Base-by-base conservation (phyloP, 92 coral and sea anemone species). In the Muricea muricata region DNA sequence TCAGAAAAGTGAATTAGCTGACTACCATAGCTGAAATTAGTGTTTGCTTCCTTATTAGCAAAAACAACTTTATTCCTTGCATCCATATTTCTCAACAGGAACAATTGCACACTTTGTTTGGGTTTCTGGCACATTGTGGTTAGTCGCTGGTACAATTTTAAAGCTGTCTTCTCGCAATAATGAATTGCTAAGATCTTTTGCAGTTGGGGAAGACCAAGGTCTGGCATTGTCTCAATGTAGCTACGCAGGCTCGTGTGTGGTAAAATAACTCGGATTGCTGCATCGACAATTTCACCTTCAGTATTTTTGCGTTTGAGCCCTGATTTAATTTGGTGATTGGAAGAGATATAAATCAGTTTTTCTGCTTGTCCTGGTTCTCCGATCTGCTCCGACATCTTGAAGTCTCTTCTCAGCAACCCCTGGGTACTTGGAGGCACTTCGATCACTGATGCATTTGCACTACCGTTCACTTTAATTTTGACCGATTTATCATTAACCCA, bases 21-120 rank as follows among this genome's bases (percentile, higher is more conserved):
- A 0, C 31, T 52, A 48, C 91, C 91, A 83, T 92, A 86, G 79
- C 75, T 89, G 57, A 85, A 86, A 63, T 91, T 91, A 28, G 93
- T 82, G 85, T 89, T 87, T 4, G 87, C 92, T 37, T 91, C 92
- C 78, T 84, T 91, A 55, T 92, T 91, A 54, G 94, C 90, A 37
- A 88, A 88, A 7, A 74, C 23, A 12, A 88, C 94, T 42, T 88
- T 85, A 75, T 91, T 84, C 21, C 89, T 84, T 82, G 79, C 74
- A 67, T 88, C 92, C 61, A 91, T 23, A 0, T 75, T 76, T 21
- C 86, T 71, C 65, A 84, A 76, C 21, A 91, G 37, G 71, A 88
- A 88, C 67, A 88, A 87, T 48, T 91, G 91, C 0, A 74, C 90
- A 13, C 72, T 79, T 71, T 86, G 75, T 23, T 68, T 79, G 28